Percentiles rank a stretch among this genome's conserved stretches.
Conservation (phyloP, 2,888 invertebrate species). For the Thera britannica region DNA sequence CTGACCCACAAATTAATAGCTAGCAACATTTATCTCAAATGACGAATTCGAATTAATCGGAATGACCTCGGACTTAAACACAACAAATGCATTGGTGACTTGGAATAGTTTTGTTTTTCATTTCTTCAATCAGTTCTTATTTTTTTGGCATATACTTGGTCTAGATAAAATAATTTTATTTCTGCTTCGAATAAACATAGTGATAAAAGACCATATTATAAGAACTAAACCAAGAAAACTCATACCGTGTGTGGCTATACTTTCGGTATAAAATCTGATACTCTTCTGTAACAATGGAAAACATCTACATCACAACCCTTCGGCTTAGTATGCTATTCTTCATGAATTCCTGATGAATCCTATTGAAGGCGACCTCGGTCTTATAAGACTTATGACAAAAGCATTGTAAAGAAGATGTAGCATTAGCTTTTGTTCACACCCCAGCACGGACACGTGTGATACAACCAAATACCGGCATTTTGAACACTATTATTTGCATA, state of each 20-base stretch:
- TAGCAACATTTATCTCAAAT: slow-evolving; percentile 32
- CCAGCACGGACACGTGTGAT: slow-evolving; percentile 75
- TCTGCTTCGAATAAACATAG: no score
- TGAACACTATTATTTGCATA: slow-evolving; percentile 81
- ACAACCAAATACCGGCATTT: slow-evolving; percentile 70
- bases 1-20: slow-evolving; percentile 32
- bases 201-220: no score
- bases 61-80: background rate
- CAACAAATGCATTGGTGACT: background rate
- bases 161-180: no score
- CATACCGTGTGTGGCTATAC: background rate
- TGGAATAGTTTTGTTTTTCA: no score
- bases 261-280: background rate
- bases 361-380: slow-evolving; percentile 40
- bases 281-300: background rate
- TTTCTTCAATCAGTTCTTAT: no score
- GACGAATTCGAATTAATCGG: background rate
- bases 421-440: slow-evolving; percentile 72
- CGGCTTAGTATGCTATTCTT: background rate
- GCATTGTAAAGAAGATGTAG: slow-evolving; percentile 75
- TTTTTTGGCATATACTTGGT: no score
- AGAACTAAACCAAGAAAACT: no score
- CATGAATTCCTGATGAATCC: slow-evolving; percentile 10
- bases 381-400: slow-evolving; percentile 69
- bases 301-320: slow-evolving; percentile 9